Evolutionary conservation across 2,888 invertebrate genomes (phyloP).

Genomic region (Agriopis marginaria): DNA sequence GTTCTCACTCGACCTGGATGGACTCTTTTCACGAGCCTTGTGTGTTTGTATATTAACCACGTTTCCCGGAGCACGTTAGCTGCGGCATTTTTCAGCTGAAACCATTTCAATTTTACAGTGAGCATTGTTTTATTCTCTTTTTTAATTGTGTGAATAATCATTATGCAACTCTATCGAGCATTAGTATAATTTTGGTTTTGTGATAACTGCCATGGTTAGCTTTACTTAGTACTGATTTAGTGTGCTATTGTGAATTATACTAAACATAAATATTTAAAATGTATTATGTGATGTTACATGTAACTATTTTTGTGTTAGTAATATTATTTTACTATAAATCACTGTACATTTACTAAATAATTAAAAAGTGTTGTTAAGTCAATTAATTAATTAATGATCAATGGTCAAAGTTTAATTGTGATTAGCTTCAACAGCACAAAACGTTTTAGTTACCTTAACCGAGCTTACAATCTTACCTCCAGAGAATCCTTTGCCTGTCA

Average conservation of each 20-base stretch:
- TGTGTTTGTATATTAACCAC: slow-evolving; percentile 99
- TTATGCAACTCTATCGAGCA: slow-evolving; percentile 26
- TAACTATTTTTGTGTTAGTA: not conserved
- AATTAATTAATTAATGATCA: slow-evolving; percentile 1
- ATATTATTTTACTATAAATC: not conserved
- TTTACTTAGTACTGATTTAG: slow-evolving; percentile 8
- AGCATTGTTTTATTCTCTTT: not conserved
- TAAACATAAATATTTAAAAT: not conserved
- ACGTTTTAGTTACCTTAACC: slow-evolving; percentile 49
- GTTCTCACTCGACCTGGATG: slow-evolving; percentile 98
- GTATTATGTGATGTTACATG: slow-evolving; percentile 4
- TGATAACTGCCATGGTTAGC: slow-evolving; percentile 6
- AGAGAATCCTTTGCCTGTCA: slow-evolving; percentile 58
- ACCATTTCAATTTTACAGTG: slow-evolving; percentile 49
- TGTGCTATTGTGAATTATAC: slow-evolving; percentile 4
- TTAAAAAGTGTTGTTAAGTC: slow-evolving; percentile 5
- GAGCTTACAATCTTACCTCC: slow-evolving; percentile 71
- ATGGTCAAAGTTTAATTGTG: slow-evolving; percentile 18
- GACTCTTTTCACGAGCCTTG: slow-evolving; percentile 98
- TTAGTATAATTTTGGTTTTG: slow-evolving; percentile 10
- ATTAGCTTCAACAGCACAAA: slow-evolving; percentile 39
- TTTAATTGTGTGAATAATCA: not conserved
- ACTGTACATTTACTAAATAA: not conserved
- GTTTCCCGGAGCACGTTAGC: slow-evolving; percentile 99
- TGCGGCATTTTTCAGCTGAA: slow-evolving; percentile 99